Conservation (phyloP, 1,140 invertebrate genomes). For the Harpegnathos saltator region DNA sequence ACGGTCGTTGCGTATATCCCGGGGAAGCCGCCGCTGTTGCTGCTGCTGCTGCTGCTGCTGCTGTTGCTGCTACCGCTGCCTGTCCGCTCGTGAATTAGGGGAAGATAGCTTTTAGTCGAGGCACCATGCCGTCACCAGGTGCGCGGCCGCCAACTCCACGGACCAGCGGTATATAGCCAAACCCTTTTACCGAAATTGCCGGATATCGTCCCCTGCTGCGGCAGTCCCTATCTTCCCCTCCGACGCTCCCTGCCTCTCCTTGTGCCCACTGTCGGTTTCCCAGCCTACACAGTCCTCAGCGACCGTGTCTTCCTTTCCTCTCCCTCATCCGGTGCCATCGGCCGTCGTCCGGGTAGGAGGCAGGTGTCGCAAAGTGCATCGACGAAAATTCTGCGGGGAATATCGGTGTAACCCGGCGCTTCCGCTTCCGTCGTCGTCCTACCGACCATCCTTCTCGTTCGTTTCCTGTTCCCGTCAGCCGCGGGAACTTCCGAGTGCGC, state of each 20-base stretch:
- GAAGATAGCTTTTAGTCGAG: slow-evolving; percentile 77
- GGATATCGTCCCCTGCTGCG: slow-evolving; percentile 61
- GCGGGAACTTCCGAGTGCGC: neutral
- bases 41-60: too few relatives aligned
- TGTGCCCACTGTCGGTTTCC: neutral
- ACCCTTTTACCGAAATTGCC: slow-evolving; percentile 82
- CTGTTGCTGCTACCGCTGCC: too few relatives aligned
- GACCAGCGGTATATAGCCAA: slow-evolving; percentile 70
- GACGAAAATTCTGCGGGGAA: slow-evolving; percentile 59
- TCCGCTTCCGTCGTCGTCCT: neutral
- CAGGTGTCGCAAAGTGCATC: slow-evolving; percentile 60
- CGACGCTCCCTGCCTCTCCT: neutral
- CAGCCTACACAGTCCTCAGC: neutral
- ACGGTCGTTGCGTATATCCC: slow-evolving; percentile 63
- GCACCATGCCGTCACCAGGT: slow-evolving; percentile 74
- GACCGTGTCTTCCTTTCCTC: neutral
- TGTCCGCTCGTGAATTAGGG: slow-evolving; percentile 72
- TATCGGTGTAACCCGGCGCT: slow-evolving; percentile 38
- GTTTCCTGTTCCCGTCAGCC: neutral
- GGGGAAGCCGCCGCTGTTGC: slow-evolving; percentile 5
- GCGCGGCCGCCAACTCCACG: slow-evolving; percentile 50
- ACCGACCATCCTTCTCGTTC: neutral
- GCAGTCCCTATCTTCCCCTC: slow-evolving; percentile 19
- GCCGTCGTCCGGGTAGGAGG: slow-evolving; percentile 58
- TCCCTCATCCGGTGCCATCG: neutral